These are phyloP conservation scores for Platysteira castanea DNA, from an alignment of 2,113 vertebrate genomes.

Conservation along the genomic window DNA sequence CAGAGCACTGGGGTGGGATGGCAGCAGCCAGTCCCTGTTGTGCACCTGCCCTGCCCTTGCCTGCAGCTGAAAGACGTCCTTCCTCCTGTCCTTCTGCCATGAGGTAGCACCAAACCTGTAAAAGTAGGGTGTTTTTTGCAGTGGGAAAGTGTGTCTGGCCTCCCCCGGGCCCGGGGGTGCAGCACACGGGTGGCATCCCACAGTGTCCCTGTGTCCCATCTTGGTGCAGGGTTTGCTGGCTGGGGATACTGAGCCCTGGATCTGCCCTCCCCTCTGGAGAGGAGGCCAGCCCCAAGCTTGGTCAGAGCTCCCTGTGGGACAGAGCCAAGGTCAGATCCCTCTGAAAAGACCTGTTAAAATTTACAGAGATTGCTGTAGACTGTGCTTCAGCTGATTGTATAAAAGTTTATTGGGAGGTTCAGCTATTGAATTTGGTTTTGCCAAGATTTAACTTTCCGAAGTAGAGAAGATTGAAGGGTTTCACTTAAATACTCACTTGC, in stretches of 20 bases:
- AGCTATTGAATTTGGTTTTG: background rate
- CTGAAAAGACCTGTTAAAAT: background rate
- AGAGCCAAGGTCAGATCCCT: background rate
- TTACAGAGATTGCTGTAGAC: background rate
- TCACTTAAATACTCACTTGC: background rate
- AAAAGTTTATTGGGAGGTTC: background rate
- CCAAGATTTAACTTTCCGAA: background rate
- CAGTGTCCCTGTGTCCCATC: fast-evolving
- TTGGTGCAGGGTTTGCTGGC: background rate
- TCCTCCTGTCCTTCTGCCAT: background rate
- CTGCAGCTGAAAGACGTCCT: background rate
- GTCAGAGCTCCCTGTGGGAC: background rate
- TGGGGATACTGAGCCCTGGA: no score
- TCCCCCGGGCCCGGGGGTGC: background rate
- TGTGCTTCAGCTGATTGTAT: background rate
- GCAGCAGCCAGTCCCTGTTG: fast-evolving
- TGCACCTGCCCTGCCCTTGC: background rate
- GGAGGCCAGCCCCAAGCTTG: background rate
- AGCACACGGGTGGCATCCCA: fast-evolving
- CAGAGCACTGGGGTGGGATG: background rate
- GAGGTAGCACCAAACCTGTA: background rate
- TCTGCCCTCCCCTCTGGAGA: background rate
- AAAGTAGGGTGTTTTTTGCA: background rate
- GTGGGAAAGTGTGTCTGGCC: background rate
- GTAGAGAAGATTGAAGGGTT: background rate